phyloP scores from a whole-genome alignment of 2,113 vertebrate genomes.

The Bolborhynchus lineola region DNA sequence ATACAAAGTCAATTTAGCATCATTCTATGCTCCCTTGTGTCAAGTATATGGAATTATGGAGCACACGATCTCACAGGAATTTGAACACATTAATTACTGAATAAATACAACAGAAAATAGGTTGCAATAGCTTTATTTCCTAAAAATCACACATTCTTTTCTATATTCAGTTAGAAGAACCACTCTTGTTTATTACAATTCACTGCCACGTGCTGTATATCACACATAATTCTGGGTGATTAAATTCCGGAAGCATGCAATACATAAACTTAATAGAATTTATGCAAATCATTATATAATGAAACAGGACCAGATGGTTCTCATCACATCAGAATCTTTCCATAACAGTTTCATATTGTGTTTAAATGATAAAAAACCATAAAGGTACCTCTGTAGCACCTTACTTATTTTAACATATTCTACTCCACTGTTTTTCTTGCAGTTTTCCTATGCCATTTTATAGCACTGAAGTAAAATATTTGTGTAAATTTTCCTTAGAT shows the following conservation, averaged over 20 bases:
- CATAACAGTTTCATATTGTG: constrained; percentile 62
- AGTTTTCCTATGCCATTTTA: neutral
- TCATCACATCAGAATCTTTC: constrained; percentile 69
- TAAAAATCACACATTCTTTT: constrained; percentile 17
- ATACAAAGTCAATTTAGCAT: neutral
- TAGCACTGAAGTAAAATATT: constrained; percentile 20
- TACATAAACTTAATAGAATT: constrained; percentile 78
- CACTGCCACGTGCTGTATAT: constrained; percentile 63
- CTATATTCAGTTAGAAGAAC: constrained; percentile 30
- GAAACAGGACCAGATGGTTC: constrained; percentile 78
- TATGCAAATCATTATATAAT: constrained; percentile 80
- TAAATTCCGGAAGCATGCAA: constrained; percentile 74
- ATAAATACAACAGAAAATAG: constrained; percentile 45
- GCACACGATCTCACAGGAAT: constrained; percentile 52
- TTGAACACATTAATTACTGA: constrained; percentile 63
- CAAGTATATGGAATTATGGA: constrained; percentile 32
- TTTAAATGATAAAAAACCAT: constrained; percentile 72
- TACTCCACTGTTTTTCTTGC: neutral
- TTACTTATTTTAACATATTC: constrained; percentile 61
- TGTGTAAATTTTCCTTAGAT: neutral
- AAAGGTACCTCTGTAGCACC: constrained; percentile 37
- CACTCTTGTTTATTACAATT: constrained; percentile 66
- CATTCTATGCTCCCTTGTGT: constrained; percentile 2
- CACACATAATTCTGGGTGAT: constrained; percentile 74
- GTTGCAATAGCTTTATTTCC: constrained; percentile 7